phyloP scores from a whole-genome alignment of 1,140 invertebrate genomes.

The Maniola jurtina region DNA sequence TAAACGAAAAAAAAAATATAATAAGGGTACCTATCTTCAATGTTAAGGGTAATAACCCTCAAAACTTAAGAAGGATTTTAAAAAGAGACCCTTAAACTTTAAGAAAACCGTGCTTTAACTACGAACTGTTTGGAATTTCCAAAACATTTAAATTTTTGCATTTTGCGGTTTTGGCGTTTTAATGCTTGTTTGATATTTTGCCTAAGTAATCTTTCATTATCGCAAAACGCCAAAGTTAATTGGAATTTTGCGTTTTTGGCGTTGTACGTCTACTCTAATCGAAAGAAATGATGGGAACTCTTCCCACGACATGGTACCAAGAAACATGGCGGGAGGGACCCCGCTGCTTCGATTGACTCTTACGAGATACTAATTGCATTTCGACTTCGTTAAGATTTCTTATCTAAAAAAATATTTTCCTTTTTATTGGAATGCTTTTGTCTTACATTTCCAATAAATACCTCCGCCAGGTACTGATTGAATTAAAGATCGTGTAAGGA shows the following conservation, averaged over 20 bases:
- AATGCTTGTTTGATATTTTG: neutral
- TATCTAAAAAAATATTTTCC: conserved; percentile 26
- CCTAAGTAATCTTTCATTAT: too few species aligned
- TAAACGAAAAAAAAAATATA: too few species aligned
- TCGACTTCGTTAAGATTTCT: conserved; percentile 49
- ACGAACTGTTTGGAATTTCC: too few species aligned
- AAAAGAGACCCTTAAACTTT: too few species aligned
- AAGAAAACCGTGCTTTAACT: too few species aligned
- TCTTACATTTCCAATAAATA: conserved; percentile 33
- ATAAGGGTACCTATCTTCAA: too few species aligned
- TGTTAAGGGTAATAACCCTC: too few species aligned
- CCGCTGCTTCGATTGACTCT: conserved; percentile 50
- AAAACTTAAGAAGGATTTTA: too few species aligned
- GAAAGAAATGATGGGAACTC: conserved; percentile 22
- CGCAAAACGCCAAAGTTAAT: too few species aligned
- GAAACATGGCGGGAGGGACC: conserved; percentile 32
- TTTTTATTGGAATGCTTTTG: conserved; percentile 37
- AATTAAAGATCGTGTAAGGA: conserved; percentile 29
- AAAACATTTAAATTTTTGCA: too few species aligned
- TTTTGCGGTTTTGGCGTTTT: neutral
- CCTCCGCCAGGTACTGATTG: conserved; percentile 18
- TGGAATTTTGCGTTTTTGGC: too few species aligned
- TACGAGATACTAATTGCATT: conserved; percentile 41
- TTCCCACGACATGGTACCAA: conserved; percentile 28
- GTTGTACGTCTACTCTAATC: neutral